Evolutionary conservation across 2,888 invertebrate genomes (phyloP).

Genomic region (Emmelina monodactyla): DNA sequence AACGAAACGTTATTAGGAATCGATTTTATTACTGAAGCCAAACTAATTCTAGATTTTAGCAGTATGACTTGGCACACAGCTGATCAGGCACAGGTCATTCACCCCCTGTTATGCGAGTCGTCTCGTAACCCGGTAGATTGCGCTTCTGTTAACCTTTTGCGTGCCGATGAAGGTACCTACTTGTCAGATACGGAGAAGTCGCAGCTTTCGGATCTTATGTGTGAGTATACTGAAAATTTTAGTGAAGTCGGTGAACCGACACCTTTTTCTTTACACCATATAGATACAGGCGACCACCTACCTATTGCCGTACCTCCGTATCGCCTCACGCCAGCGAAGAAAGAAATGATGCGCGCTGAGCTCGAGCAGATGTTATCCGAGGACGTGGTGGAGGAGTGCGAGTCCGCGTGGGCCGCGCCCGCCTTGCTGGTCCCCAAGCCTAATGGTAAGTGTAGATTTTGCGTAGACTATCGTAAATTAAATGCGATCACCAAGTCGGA

Average conservation of each 20-base stretch:
- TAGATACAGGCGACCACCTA: constrained; percentile 19
- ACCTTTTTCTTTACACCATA: too few species aligned
- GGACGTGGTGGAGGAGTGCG: constrained; percentile 29
- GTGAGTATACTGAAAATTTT: neutral
- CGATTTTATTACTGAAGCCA: neutral
- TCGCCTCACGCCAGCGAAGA: constrained; percentile 13
- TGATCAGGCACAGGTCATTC: neutral
- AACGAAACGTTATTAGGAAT: constrained; percentile 5
- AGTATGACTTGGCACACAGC: neutral
- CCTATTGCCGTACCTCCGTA: constrained; percentile 16
- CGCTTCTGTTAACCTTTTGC: neutral
- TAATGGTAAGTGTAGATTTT: constrained; percentile 21
- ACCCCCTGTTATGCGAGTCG: neutral
- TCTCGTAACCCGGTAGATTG: neutral
- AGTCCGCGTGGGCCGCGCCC: constrained; percentile 29
- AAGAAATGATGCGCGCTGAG: constrained; percentile 14
- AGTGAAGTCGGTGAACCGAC: too few species aligned
- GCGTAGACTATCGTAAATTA: constrained; percentile 12
- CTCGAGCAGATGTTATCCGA: constrained; percentile 23
- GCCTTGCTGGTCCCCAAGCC: constrained; percentile 27
- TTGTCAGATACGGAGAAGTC: neutral
- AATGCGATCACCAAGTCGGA: constrained; percentile 16
- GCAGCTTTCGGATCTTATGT: neutral
- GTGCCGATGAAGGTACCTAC: neutral
- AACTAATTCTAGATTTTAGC: neutral